Conservation (phyloP, 2,113 vertebrate genomes). For the Danio rerio region GRCz12tu NC_133181.1:39929001-39929500, state of each 20-base stretch:
- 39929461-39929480: not conserved
- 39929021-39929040: too few relatives aligned
- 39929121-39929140: slow-evolving; percentile 53
- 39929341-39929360: not conserved
- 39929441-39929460: not conserved
- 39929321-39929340: not conserved
- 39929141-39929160: slow-evolving; percentile 9
- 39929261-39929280: slow-evolving; percentile 22
- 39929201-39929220: not conserved
- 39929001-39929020: too few relatives aligned
- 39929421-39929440: not conserved
- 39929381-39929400: not conserved
- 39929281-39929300: slow-evolving; percentile 8
- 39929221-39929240: slow-evolving; percentile 26
- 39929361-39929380: not conserved
- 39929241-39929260: slow-evolving; percentile 15
- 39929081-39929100: slow-evolving; percentile 35
- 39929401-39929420: not conserved
- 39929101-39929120: slow-evolving; percentile 49
- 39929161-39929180: not conserved
- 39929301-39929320: not conserved
- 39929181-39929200: slow-evolving; percentile 45
- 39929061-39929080: slow-evolving; percentile 36
- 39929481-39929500: not conserved
- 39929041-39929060: too few relatives aligned